Conservation (phyloP, 37 sponge, comb jelly and placozoan species). For the Halichondria panicea region DNA sequence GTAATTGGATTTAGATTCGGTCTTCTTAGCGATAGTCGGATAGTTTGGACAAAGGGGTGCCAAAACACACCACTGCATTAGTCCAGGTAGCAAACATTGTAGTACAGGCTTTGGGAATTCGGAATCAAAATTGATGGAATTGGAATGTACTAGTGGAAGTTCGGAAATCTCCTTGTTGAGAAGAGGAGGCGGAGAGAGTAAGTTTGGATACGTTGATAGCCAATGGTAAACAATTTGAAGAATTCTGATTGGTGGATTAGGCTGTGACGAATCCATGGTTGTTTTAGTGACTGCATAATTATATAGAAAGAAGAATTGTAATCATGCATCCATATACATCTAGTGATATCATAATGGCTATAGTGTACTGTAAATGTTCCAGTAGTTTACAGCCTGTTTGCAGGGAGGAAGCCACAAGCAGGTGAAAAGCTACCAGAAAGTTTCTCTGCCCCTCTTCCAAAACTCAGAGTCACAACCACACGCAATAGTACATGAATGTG, state of each 20-base stretch:
- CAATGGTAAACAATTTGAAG: slow-evolving; percentile 51
- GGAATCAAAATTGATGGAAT: background rate
- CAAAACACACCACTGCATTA: slow-evolving; percentile 62
- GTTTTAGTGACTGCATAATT: no score
- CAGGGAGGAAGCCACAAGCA: no score
- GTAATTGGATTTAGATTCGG: background rate
- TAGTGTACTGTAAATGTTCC: no score
- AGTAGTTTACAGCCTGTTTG: no score
- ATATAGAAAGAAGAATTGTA: no score
- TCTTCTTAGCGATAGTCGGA: background rate
- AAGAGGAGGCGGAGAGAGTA: slow-evolving; percentile 24
- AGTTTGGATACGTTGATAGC: slow-evolving; percentile 35
- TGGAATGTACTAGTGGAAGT: slow-evolving; percentile 17
- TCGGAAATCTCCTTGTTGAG: slow-evolving; percentile 8
- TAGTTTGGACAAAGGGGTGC: slow-evolving; percentile 27
- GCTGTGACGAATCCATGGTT: background rate
- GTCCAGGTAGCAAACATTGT: slow-evolving; percentile 53
- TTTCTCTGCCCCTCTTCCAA: no score
- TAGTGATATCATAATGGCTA: no score
- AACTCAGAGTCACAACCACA: no score
- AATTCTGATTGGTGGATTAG: slow-evolving; percentile 44
- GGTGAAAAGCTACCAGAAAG: no score
- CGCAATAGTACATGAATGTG: no score
- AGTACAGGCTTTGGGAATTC: no score
- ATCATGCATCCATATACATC: no score